phyloP scores from a whole-genome alignment of 2,888 invertebrate genomes.

The Kuschelorhynchus macadamiae region DNA sequence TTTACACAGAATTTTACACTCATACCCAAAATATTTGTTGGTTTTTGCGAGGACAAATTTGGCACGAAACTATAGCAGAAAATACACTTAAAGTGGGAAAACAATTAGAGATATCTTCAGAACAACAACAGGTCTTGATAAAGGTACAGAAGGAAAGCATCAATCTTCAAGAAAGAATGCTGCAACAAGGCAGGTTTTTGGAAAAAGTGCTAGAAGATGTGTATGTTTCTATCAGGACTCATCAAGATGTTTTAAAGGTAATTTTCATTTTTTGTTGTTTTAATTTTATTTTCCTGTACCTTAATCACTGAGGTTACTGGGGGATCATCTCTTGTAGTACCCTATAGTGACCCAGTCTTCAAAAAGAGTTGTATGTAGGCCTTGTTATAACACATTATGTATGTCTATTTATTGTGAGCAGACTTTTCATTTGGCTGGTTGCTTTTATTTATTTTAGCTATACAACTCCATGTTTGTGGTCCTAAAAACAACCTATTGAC shows the following conservation, averaged over 20 bases:
- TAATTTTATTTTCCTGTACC: background rate
- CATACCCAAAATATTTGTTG: conserved; percentile 78
- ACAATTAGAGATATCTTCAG: conserved; percentile 69
- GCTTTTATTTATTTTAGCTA: no score
- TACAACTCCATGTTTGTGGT: no score
- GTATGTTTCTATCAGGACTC: conserved; percentile 70
- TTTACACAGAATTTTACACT: conserved; percentile 77
- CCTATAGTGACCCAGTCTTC: no score
- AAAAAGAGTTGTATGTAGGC: no score
- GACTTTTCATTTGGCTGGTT: no score
- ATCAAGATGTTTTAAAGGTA: conserved; percentile 72
- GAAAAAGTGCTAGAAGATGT: conserved; percentile 71
- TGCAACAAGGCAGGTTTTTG: conserved; percentile 71
- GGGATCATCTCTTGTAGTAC: no score
- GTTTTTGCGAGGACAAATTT: conserved; percentile 75
- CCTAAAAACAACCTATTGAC: no score
- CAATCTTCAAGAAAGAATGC: conserved; percentile 69
- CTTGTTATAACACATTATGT: no score
- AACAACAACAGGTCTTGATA: conserved; percentile 68
- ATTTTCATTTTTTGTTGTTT: background rate
- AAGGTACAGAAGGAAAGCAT: conserved; percentile 69
- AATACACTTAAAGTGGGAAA: conserved; percentile 71
- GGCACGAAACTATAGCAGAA: conserved; percentile 75
- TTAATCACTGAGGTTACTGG: no score
- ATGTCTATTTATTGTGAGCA: no score